Evolutionary conservation across 2,888 invertebrate species (phyloP).

Genomic region (Cyrtodaria siliqua): DNA sequence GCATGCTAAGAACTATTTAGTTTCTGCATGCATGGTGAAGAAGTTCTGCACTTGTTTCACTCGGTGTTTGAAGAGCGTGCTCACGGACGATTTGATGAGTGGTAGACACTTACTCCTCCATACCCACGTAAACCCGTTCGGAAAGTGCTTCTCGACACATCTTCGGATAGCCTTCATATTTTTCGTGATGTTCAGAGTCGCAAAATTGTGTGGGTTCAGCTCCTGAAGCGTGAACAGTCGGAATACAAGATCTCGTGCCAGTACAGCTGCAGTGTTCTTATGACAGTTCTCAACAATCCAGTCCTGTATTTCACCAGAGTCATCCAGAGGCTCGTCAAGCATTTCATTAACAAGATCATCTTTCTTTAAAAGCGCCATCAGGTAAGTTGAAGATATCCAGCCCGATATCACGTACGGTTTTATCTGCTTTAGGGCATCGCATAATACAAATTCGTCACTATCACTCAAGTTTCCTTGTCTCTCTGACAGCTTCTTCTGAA

Average conservation of each 20-base stretch:
- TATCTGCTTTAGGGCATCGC: constrained; percentile 36
- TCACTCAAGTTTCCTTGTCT: neutral
- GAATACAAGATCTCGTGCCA: constrained; percentile 55
- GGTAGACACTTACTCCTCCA: constrained; percentile 40
- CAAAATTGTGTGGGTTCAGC: constrained; percentile 23
- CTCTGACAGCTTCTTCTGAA: constrained; percentile 5
- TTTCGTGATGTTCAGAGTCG: constrained; percentile 9
- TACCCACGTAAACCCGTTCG: neutral
- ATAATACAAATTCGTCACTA: constrained; percentile 6
- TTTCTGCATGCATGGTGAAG: constrained; percentile 36
- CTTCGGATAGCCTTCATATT: constrained; percentile 37
- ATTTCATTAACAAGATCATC: constrained; percentile 49
- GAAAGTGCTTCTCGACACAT: constrained; percentile 37
- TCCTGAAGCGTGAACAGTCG: constrained; percentile 47
- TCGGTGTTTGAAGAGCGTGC: constrained; percentile 42
- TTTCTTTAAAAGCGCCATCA: constrained; percentile 46
- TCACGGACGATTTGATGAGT: constrained; percentile 44
- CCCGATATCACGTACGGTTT: constrained; percentile 52
- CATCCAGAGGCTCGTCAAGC: constrained; percentile 42
- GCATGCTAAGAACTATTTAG: too few relatives aligned
- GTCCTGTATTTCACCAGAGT: constrained; percentile 36
- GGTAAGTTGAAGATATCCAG: constrained; percentile 49
- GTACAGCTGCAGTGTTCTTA: constrained; percentile 37
- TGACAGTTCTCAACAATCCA: constrained; percentile 53
- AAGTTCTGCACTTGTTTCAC: constrained; percentile 53